Percentiles rank a stretch among this genome's conserved stretches.
These are phyloP conservation scores for Bombus balteatus DNA, from an alignment of 1,140 invertebrate genomes.

Conservation along the genomic window DNA sequence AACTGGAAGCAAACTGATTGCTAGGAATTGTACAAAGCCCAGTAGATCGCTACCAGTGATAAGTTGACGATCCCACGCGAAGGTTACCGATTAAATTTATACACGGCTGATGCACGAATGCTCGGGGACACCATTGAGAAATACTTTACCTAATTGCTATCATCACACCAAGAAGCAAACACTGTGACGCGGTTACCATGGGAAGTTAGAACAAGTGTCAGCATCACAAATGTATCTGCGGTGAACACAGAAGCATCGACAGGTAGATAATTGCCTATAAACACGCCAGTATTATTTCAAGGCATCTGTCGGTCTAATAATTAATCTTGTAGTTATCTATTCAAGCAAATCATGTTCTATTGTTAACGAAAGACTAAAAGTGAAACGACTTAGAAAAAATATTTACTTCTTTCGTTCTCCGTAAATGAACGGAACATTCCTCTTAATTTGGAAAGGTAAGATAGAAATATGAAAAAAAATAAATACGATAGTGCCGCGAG, in stretches of 20 bases:
- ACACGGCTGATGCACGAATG: not conserved
- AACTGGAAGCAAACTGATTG: conserved; percentile 2
- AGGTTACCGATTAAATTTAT: conserved; percentile 50
- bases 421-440: not conserved
- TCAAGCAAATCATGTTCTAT: not conserved
- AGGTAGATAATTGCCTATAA: not conserved
- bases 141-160: conserved; percentile 37
- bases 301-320: not conserved
- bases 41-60: conserved; percentile 19
- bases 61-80: conserved; percentile 41
- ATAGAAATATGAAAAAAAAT: not conserved
- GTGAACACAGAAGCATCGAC: not conserved
- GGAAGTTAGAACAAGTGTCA: not conserved
- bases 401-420: not conserved
- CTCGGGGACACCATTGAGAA: not conserved
- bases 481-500: not conserved
- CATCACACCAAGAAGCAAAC: not conserved
- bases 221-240: not conserved
- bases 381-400: not conserved
- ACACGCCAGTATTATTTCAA: too few relatives aligned
- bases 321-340: not conserved
- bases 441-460: not conserved
- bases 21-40: conserved; percentile 10
- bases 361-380: not conserved
- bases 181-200: conserved; percentile 2